A percentile compares a stretch with the other conserved stretches of the same genome.
These are phyloP conservation scores for Phalloptychus januarius DNA, from an alignment of 2,797 vertebrate species.

Conservation along the genomic window DNA sequence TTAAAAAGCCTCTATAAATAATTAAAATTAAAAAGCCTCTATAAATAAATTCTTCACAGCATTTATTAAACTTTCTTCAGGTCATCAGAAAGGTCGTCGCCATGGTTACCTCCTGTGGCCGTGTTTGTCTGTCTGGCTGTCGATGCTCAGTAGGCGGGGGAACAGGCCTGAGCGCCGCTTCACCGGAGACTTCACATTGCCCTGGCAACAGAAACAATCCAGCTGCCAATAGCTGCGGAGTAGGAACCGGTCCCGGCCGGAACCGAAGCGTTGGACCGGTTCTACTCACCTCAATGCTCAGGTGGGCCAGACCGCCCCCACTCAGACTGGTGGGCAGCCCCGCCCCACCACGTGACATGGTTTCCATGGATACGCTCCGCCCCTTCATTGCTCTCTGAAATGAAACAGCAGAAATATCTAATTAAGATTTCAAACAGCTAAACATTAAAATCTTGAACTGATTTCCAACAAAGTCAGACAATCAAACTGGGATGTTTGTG, in stretches of 20 bases:
- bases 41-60: not conserved
- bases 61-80: not conserved
- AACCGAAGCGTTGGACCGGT: not conserved
- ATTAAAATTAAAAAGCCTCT: not conserved
- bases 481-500: not conserved
- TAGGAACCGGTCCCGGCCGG: not conserved
- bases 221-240: not conserved
- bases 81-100: not conserved
- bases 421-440: not conserved
- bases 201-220: conserved; percentile 66
- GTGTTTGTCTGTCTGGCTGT: conserved; percentile 86
- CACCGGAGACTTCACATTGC: conserved; percentile 88
- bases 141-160: conserved; percentile 87
- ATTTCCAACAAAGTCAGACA: not conserved
- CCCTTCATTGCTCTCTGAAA: conserved; percentile 80
- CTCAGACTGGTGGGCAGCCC: conserved; percentile 91
- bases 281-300: conserved; percentile 82
- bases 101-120: conserved; percentile 80
- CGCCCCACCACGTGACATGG: conserved; percentile 78
- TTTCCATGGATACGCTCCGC: conserved; percentile 83
- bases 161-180: conserved; percentile 92
- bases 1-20: not conserved
- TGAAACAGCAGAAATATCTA: not conserved
- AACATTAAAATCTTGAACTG: not conserved
- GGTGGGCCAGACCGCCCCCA: conserved; percentile 88